Conservation (phyloP, 2,797 vertebrate genomes). For the Macropus fuliginosus region DNA sequence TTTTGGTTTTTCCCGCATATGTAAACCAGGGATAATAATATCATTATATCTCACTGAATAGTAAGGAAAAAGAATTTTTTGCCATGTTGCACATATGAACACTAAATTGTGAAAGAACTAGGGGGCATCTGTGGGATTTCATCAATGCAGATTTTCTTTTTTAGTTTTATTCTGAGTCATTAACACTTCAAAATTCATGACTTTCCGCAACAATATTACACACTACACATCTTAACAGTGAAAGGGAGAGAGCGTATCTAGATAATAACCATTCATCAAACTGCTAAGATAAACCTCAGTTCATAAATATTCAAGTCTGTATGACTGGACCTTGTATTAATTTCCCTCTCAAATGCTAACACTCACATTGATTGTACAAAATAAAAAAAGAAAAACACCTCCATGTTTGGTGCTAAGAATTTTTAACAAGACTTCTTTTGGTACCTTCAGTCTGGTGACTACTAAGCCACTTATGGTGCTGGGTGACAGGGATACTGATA, state of each 20-base stretch:
- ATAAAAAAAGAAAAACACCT: background rate
- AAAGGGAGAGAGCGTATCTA: background rate
- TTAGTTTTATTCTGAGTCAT: background rate
- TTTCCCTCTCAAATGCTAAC: background rate
- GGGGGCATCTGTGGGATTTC: background rate
- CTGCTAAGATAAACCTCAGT: background rate
- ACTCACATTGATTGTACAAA: background rate
- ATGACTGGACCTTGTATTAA: background rate
- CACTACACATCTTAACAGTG: background rate
- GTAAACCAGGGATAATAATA: background rate
- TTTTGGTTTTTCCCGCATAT: background rate
- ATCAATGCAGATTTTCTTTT: background rate
- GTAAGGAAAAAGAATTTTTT: background rate
- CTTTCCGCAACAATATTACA: background rate
- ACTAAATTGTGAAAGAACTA: background rate
- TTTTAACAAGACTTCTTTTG: constrained; percentile 6
- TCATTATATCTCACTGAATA: background rate
- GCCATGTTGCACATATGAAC: background rate
- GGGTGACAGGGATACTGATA: background rate
- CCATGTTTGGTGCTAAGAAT: background rate
- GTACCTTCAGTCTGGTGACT: background rate
- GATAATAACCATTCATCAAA: background rate
- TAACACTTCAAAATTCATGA: background rate
- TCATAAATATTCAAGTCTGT: background rate
- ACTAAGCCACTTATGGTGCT: background rate